phyloP scores from a whole-genome alignment of 2,888 invertebrate species.

The Microplitis deprimator region DNA sequence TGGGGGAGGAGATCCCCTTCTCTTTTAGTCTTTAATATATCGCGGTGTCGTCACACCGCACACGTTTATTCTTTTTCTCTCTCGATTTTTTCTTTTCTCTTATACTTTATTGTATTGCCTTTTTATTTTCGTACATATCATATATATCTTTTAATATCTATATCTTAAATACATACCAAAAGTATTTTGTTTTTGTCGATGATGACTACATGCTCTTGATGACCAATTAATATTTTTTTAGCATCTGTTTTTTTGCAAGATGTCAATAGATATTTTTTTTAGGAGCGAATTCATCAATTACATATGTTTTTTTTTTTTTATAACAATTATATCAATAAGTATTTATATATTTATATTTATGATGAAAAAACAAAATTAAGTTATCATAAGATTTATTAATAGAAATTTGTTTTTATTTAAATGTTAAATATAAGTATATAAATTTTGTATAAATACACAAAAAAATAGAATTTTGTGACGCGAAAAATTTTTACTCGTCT shows the following conservation, averaged over 20 bases:
- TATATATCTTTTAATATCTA: too few relatives aligned
- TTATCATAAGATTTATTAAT: too few relatives aligned
- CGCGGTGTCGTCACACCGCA: not conserved
- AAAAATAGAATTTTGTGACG: too few relatives aligned
- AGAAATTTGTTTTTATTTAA: too few relatives aligned
- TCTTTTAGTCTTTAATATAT: not conserved
- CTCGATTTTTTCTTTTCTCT: not conserved
- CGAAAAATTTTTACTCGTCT: too few relatives aligned
- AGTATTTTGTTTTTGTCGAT: not conserved
- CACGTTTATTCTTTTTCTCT: not conserved
- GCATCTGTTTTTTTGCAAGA: not conserved
- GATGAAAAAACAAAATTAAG: not conserved
- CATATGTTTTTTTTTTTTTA: not conserved
- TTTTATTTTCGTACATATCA: not conserved
- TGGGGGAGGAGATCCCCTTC: constrained; percentile 8
- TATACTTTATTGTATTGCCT: not conserved
- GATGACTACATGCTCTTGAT: not conserved
- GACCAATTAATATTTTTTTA: not conserved
- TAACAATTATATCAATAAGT: not conserved
- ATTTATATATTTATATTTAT: not conserved
- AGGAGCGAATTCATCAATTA: not conserved
- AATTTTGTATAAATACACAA: too few relatives aligned
- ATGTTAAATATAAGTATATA: too few relatives aligned
- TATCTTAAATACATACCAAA: too few relatives aligned
- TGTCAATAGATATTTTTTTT: not conserved